Conservation (phyloP, 2,888 invertebrate genomes). For the Odontocerum albicorne region DNA sequence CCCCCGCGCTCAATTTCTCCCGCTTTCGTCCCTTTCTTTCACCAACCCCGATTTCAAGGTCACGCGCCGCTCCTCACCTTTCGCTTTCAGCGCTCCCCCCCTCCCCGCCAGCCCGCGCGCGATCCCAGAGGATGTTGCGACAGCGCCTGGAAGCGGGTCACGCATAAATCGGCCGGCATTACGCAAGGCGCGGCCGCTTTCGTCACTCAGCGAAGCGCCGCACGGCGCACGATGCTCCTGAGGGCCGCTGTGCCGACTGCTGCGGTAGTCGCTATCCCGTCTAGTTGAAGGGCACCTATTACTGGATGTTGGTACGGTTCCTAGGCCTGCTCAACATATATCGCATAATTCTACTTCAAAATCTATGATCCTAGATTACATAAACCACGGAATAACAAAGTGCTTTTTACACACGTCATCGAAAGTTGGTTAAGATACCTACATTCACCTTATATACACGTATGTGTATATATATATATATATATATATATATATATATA, state of each 20-base stretch:
- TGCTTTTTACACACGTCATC: too few species aligned
- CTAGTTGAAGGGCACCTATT: too few species aligned
- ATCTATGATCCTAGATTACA: too few species aligned
- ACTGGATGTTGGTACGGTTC: too few species aligned
- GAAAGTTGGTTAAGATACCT: too few species aligned
- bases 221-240: neutral
- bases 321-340: too few species aligned
- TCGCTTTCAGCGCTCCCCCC: constrained; percentile 30
- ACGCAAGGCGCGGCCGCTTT: constrained; percentile 29
- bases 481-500: too few species aligned
- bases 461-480: too few species aligned
- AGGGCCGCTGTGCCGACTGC: neutral
- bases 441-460: too few species aligned
- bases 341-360: too few species aligned
- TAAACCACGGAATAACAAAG: too few species aligned
- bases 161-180: constrained; percentile 30
- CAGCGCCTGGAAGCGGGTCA: constrained; percentile 32
- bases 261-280: neutral
- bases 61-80: constrained; percentile 28
- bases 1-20: constrained; percentile 50
- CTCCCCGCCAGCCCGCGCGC: constrained; percentile 4
- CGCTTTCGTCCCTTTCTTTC: constrained; percentile 50
- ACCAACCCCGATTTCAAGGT: constrained; percentile 36
- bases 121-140: constrained; percentile 27
- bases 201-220: constrained; percentile 25